These are phyloP conservation scores for Climacteris rufus DNA, from an alignment of 2,113 vertebrate species.

Conservation along the genomic window DNA sequence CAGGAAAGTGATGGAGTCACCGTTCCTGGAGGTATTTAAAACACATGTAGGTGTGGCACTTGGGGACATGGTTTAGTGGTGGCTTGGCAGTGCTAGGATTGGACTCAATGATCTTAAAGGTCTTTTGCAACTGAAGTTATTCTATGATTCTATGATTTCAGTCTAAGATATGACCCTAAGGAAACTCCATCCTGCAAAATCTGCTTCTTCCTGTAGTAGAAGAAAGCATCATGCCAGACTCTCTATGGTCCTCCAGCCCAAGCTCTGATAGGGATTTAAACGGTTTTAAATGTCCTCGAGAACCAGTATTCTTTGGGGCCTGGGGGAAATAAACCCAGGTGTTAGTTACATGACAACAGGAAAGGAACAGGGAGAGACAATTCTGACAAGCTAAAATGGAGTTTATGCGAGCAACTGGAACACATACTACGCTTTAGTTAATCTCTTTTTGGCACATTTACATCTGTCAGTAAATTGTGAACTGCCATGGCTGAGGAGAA, in stretches of 20 bases:
- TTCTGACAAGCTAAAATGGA: not conserved
- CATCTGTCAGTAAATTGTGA: not conserved
- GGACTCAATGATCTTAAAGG: not conserved
- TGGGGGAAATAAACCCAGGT: not conserved
- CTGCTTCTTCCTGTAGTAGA: not conserved
- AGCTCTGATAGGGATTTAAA: not conserved
- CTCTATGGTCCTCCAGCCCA: not conserved
- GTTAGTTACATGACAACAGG: not conserved
- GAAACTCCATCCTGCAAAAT: not conserved
- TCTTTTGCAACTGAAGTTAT: not conserved
- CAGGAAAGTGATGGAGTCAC: not conserved
- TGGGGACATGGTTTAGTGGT: not conserved
- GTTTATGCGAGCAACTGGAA: not conserved
- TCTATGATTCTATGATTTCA: not conserved
- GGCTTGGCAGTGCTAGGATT: not conserved
- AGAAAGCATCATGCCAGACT: not conserved
- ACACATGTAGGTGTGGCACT: not conserved
- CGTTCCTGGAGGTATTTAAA: not conserved
- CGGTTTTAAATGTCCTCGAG: not conserved
- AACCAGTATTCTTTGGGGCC: not conserved
- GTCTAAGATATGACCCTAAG: not conserved
- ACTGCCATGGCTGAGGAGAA: not conserved
- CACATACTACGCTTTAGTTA: not conserved
- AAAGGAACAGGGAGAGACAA: not conserved
- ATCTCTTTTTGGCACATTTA: not conserved